Evolutionary conservation across 2,888 invertebrate genomes (phyloP).

Genomic region (Mystacides longicornis): DNA sequence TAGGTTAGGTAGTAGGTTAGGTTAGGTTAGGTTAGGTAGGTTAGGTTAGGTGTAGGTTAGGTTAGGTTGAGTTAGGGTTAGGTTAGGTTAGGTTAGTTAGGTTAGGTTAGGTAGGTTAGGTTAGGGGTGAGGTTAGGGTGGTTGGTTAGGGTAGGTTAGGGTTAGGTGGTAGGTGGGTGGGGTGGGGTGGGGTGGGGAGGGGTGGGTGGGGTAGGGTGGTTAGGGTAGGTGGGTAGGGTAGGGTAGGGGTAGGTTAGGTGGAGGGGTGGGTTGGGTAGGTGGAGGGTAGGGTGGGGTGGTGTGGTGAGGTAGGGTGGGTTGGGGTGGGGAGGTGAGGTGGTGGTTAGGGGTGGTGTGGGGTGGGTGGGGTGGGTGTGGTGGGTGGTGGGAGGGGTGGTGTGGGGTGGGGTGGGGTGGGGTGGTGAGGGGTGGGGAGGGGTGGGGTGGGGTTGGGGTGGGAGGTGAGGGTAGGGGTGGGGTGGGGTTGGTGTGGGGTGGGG

Average conservation of each 20-base stretch:
- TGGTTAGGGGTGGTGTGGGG: not conserved
- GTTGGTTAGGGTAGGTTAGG: conserved; percentile 9
- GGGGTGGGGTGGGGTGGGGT: conserved; percentile 8
- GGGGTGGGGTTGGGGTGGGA: not conserved
- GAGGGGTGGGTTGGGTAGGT: not conserved
- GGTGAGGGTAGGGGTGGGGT: not conserved
- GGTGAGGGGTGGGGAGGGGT: too few relatives aligned
- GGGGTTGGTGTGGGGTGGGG: not conserved
- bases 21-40: conserved; percentile 10
- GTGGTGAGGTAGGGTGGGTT: not conserved
- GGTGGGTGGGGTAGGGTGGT: conserved; percentile 7
- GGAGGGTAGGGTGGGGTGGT: not conserved
- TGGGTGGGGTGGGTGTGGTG: conserved; percentile 8
- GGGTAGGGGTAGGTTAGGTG: conserved; percentile 1
- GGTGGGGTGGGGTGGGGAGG: conserved; percentile 9
- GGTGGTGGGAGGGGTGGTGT: conserved; percentile 4
- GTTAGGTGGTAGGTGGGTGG: conserved; percentile 9
- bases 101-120: conserved; percentile 11
- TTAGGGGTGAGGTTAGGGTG: conserved; percentile 7
- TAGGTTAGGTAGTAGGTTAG: conserved; percentile 4
- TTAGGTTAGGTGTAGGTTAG: conserved; percentile 14
- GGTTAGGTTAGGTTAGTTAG: conserved; percentile 9
- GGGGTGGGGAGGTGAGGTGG: not conserved
- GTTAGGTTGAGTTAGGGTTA: conserved; percentile 12
- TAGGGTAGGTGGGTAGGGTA: conserved; percentile 5